These are phyloP conservation scores for Heterodera schachtii DNA, from an alignment of 1,140 invertebrate genomes.

Conservation along the genomic window DNA sequence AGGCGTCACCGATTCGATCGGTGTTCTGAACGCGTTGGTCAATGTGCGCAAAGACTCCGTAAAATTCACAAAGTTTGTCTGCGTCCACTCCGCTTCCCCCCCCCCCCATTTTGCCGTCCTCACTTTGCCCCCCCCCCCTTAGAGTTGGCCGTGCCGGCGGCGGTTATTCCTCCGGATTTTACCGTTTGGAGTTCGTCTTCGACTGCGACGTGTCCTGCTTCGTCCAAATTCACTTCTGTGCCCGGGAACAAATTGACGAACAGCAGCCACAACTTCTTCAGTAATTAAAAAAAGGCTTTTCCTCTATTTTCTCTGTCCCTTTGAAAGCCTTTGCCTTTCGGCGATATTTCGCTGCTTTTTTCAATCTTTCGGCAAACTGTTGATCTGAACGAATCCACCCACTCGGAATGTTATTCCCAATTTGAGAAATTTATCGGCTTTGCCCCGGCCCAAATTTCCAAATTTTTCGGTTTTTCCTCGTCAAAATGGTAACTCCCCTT, in stretches of 20 bases:
- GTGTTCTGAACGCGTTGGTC: conserved; percentile 48
- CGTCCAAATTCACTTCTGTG: conserved; percentile 56
- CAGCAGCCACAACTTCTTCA: conserved; percentile 37
- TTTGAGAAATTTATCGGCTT: too few species aligned
- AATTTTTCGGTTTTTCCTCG: too few species aligned
- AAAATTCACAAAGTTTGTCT: conserved; percentile 49
- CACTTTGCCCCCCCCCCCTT: background rate
- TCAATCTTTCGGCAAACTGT: too few species aligned
- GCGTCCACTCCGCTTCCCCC: background rate
- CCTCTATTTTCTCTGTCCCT: too few species aligned
- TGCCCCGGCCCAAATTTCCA: too few species aligned
- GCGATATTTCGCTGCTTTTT: too few species aligned
- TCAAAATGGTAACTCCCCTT: background rate
- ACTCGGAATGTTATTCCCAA: too few species aligned
- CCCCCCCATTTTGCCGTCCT: background rate
- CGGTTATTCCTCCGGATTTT: conserved; percentile 33
- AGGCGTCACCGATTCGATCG: conserved; percentile 49
- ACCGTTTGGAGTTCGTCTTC: conserved; percentile 53
- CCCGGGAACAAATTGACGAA: conserved; percentile 47
- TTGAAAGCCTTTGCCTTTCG: too few species aligned
- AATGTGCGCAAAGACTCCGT: conserved; percentile 55
- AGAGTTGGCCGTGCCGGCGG: conserved; percentile 34
- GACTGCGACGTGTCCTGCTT: conserved; percentile 52
- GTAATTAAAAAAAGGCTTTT: background rate
- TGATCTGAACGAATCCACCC: too few species aligned